Evolutionary conservation across 2,113 vertebrate species (phyloP).

Genomic region (Tenrec ecaudatus): DNA sequence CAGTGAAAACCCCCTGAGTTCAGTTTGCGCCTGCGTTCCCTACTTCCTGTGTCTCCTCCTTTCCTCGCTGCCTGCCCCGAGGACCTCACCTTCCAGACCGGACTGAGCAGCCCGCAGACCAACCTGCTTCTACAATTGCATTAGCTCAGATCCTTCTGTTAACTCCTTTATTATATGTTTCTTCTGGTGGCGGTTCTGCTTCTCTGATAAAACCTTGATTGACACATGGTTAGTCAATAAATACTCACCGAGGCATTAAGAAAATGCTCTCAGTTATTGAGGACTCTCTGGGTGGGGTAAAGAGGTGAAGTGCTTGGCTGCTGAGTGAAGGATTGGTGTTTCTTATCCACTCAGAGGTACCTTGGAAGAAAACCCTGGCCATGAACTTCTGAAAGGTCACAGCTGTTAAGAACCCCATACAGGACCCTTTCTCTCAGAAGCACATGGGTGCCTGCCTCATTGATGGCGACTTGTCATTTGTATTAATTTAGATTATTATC

Average conservation of each 20-base stretch:
- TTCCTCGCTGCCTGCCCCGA: not conserved
- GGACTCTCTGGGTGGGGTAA: not conserved
- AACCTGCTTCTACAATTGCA: not conserved
- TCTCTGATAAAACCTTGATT: slow-evolving; percentile 5
- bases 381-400: not conserved
- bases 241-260: not conserved
- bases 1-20: not conserved
- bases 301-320: not conserved
- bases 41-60: not conserved
- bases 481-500: not conserved
- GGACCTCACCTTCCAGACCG: not conserved
- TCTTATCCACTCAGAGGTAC: not conserved
- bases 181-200: not conserved
- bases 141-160: not conserved
- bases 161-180: not conserved
- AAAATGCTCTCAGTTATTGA: not conserved
- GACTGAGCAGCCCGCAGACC: not conserved
- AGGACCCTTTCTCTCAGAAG: not conserved
- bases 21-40: not conserved
- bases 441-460: not conserved
- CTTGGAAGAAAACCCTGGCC: not conserved
- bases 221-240: not conserved
- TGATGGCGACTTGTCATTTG: not conserved
- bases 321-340: not conserved
- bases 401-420: not conserved